Evolutionary conservation across 2,888 invertebrate genomes (phyloP).

Genomic region (Patella depressa): DNA sequence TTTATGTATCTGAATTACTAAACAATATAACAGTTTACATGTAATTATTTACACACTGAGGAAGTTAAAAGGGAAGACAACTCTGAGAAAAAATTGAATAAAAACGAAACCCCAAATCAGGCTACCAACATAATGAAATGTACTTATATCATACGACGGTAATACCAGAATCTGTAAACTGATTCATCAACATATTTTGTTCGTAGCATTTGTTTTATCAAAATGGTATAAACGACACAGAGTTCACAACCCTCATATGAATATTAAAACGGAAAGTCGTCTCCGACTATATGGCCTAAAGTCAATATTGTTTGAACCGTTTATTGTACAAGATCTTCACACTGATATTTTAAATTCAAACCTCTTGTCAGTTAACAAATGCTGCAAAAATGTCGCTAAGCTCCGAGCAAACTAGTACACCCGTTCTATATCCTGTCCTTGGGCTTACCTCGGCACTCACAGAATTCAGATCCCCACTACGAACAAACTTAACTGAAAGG

Average conservation of each 20-base stretch:
- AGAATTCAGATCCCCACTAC: background rate
- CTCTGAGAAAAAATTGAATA: background rate
- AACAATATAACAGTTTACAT: background rate
- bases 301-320: too few species aligned
- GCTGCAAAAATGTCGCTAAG: background rate
- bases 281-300: too few species aligned
- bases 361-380: conserved; percentile 2
- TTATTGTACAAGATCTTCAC: background rate
- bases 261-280: too few species aligned
- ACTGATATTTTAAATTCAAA: conserved; percentile 5
- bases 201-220: too few species aligned
- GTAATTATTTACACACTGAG: background rate
- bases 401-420: background rate
- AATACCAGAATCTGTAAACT: background rate
- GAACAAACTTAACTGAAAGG: background rate
- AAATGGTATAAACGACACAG: too few species aligned
- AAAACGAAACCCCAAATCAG: background rate
- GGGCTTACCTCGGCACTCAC: background rate
- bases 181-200: background rate
- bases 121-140: too few species aligned
- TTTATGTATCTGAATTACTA: background rate
- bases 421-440: background rate
- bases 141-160: background rate
- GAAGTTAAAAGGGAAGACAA: background rate
- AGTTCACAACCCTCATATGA: too few species aligned